phyloP scores from a whole-genome alignment of 2,888 invertebrate species.

The Lutraria lutraria region DNA sequence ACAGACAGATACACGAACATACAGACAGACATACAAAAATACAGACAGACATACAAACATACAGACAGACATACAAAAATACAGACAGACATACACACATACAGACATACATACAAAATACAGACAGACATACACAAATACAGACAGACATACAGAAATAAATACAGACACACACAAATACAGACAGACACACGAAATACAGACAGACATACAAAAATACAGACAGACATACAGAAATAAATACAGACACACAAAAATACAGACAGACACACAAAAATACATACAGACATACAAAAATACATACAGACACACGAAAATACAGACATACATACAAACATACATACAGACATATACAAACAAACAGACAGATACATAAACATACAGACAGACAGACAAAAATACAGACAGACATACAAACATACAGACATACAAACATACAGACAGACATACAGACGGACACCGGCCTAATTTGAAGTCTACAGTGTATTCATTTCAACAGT shows the following conservation, averaged over 20 bases:
- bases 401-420: not conserved
- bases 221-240: no score
- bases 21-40: not conserved
- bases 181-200: no score
- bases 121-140: no score
- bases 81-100: no score
- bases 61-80: not conserved
- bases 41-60: not conserved
- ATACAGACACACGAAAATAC: not conserved
- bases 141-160: no score
- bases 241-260: not conserved
- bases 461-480: not conserved
- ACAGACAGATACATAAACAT: not conserved
- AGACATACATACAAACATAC: not conserved
- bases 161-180: no score
- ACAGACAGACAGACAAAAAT: not conserved
- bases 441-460: not conserved
- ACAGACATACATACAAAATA: no score
- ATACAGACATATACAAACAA: no score
- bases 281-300: not conserved
- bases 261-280: not conserved
- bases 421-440: not conserved
- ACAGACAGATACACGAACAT: not conserved
- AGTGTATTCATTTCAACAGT: not conserved
- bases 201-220: no score